A percentile compares a stretch with the other conserved stretches of the same genome.
phyloP scores from a whole-genome alignment of 2,113 vertebrate species.

The Gavia stellata region DNA sequence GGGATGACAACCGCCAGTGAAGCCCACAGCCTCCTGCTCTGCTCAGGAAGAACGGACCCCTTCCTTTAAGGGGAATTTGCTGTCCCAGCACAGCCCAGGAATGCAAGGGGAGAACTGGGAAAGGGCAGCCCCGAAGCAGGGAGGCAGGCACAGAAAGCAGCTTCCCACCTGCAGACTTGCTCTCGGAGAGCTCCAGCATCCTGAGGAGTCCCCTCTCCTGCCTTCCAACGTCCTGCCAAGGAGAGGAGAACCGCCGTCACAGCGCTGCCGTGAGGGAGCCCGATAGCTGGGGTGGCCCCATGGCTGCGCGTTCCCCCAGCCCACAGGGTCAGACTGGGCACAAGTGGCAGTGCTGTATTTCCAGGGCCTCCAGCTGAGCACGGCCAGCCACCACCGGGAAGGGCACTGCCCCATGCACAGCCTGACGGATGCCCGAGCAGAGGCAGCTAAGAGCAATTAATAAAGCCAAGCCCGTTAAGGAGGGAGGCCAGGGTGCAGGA shows the following conservation, averaged over 20 bases:
- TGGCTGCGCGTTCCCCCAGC: neutral
- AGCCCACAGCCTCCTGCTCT: neutral
- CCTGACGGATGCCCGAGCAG: neutral
- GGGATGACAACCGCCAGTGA: neutral
- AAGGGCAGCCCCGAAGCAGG: neutral
- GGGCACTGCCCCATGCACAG: neutral
- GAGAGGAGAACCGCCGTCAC: constrained; percentile 5
- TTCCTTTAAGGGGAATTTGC: neutral
- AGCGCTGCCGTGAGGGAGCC: accelerated
- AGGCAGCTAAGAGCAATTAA: neutral
- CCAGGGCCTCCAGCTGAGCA: neutral
- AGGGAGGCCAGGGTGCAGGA: neutral
- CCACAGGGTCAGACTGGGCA: neutral
- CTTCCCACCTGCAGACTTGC: constrained; percentile 65
- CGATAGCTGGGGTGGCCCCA: accelerated
- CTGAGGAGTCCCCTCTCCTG: constrained; percentile 67
- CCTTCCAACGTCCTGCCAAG: constrained; percentile 42
- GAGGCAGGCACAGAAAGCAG: neutral
- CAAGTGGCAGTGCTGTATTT: neutral
- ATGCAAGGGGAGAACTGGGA: neutral
- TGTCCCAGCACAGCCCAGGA: neutral
- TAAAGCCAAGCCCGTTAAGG: neutral
- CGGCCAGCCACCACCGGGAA: accelerated
- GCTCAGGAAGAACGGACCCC: neutral
- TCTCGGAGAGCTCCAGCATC: constrained; percentile 74